These are phyloP conservation scores for Coremacera marginata DNA, from an alignment of 2,888 invertebrate genomes.

Conservation along the genomic window DNA sequence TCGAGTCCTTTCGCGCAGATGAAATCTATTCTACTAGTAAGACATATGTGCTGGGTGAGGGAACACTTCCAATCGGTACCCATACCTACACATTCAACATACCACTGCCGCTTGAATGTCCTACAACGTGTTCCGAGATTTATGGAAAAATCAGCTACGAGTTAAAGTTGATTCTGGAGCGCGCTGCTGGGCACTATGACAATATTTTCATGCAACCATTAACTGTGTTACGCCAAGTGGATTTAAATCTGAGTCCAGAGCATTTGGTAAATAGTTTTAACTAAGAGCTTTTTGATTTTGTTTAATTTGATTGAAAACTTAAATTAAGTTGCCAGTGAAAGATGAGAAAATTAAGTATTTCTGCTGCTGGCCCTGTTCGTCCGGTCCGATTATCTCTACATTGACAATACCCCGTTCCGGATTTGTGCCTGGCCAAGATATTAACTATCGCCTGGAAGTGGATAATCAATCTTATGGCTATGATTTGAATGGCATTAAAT, in stretches of 20 bases:
- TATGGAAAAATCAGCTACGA: slow-evolving; percentile 82
- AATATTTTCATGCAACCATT: slow-evolving; percentile 69
- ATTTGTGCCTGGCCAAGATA: slow-evolving; percentile 53
- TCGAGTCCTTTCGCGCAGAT: slow-evolving; percentile 39
- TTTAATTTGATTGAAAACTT: too few relatives aligned
- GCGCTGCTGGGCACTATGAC: slow-evolving; percentile 81
- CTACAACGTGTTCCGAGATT: slow-evolving; percentile 74
- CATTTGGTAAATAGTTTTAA: slow-evolving; percentile 76
- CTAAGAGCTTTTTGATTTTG: slow-evolving; percentile 68
- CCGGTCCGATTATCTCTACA: slow-evolving; percentile 49
- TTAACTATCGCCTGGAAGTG: slow-evolving; percentile 49
- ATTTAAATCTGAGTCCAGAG: slow-evolving; percentile 79
- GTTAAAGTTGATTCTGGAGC: slow-evolving; percentile 79
- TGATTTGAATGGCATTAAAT: slow-evolving; percentile 38
- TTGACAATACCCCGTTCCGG: slow-evolving; percentile 52
- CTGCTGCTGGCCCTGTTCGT: slow-evolving; percentile 52
- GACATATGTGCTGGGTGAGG: slow-evolving; percentile 43
- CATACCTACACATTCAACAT: slow-evolving; percentile 52
- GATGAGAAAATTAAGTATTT: slow-evolving; percentile 46
- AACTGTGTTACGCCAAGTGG: slow-evolving; percentile 81
- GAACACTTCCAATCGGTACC: slow-evolving; percentile 46
- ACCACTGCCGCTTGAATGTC: slow-evolving; percentile 51
- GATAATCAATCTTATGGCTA: slow-evolving; percentile 50
- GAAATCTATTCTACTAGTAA: slow-evolving; percentile 47
- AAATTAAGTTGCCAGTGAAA: slow-evolving; percentile 48